Base-by-base conservation (phyloP, 1,140 invertebrate genomes). In the Acromyrmex echinatior region DNA sequence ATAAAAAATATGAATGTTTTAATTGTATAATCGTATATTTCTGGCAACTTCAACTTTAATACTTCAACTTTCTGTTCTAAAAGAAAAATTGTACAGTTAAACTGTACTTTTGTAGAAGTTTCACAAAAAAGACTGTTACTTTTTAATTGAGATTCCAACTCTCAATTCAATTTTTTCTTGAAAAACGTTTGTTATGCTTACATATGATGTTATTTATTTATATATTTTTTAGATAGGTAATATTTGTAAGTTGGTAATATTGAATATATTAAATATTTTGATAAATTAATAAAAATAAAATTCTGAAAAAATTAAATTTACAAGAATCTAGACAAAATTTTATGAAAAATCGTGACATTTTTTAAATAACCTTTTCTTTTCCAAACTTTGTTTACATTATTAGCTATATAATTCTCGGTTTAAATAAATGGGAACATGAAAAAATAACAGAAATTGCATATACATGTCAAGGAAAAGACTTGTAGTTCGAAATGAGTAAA, bases 81-180 rank as follows among this genome's bases (percentile, higher is more conserved):
- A 77, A 31, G 9, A 53, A 60, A 45, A 45, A 45, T 21, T 74
- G 58, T 77, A 39, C 12, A 25, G 10, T 78, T 78, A 63, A 78
- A 78, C 12, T 18, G 5, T 45, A 25, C n/a, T 78, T 63, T 62
- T 76, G 21, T 21, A 25, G n/a, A 18, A 60, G 25, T 77, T 76
- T 76, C n/a, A 58, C 16, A 53, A 51, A 45, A 45, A 45, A 45
- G 9, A 45, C 10, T 31, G 28, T 58, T 35, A 35, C 18, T 74
- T 35, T 73, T 58, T 58, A 76, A 58, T 58, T 56, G 35, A 45
- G 16, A 2, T 78, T 60, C 7, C 28, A 18, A 76, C 1, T 68
- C n/a, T 21, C 12, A 56, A 60, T 77, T 78, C n/a, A 68, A 16
- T 77, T n/a, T 78, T 78, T 45, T 78, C 31, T 53, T 28, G 1